Evolutionary conservation across 2,113 vertebrate genomes (phyloP).

Genomic region (Hylia prasina): DNA sequence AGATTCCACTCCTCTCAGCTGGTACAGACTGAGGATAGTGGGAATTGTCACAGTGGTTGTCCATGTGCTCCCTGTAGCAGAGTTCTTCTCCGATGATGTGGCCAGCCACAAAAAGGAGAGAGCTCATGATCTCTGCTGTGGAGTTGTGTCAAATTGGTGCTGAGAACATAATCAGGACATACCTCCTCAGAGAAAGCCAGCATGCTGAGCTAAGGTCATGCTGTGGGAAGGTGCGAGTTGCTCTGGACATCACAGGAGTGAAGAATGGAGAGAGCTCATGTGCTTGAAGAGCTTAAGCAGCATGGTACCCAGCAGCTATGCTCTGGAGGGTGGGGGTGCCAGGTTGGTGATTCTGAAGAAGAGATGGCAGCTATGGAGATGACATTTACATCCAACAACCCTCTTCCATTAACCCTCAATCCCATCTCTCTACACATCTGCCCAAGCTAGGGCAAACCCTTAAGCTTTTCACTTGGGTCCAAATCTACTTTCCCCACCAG

Average conservation of each 20-base stretch:
- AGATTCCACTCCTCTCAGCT: neutral
- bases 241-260: neutral
- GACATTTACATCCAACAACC: neutral
- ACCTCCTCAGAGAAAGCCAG: neutral
- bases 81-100: neutral
- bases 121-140: neutral
- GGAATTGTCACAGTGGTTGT: neutral
- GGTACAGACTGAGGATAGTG: neutral
- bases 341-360: conserved; percentile 14
- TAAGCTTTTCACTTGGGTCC: neutral
- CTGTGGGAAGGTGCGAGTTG: neutral
- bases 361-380: neutral
- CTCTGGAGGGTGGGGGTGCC: neutral
- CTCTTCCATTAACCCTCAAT: neutral
- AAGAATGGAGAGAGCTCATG: neutral
- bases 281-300: neutral
- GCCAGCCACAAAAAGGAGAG: neutral
- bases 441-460: neutral
- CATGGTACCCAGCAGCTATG: neutral
- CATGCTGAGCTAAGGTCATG: neutral
- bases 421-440: neutral
- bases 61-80: neutral
- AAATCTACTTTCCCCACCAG: neutral
- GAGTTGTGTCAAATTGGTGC: neutral
- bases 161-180: neutral